Evolutionary conservation across 2,797 vertebrate species (phyloP).

Genomic region (Myotis daubentonii): DNA sequence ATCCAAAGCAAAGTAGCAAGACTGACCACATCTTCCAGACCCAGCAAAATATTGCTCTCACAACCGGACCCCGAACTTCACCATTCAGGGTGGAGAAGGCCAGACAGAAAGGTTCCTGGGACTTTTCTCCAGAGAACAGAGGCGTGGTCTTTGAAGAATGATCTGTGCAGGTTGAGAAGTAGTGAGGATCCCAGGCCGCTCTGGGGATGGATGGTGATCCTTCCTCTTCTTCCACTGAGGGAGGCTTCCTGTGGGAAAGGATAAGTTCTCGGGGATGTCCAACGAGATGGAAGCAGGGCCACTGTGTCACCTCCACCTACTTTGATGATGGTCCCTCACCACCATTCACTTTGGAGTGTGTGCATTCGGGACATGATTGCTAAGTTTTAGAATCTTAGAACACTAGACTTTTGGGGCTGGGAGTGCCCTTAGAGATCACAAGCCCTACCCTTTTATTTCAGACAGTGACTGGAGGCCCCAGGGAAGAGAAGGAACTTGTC

Average conservation of each 20-base stretch:
- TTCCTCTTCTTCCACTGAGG: not conserved
- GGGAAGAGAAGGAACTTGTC: not conserved
- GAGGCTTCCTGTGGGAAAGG: not conserved
- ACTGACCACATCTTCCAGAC: not conserved
- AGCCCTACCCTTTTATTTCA: not conserved
- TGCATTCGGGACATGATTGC: not conserved
- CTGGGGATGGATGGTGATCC: not conserved
- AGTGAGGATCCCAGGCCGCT: not conserved
- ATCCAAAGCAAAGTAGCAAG: not conserved
- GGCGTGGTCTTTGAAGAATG: not conserved
- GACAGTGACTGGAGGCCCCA: not conserved
- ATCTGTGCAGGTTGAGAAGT: not conserved
- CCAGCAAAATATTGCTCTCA: fast-evolving
- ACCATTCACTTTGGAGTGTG: not conserved
- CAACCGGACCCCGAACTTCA: not conserved
- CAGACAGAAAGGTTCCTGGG: not conserved
- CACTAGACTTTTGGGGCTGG: not conserved
- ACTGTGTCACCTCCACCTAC: not conserved
- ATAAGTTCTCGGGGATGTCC: not conserved
- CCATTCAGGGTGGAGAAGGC: not conserved
- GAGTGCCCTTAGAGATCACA: not conserved
- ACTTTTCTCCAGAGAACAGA: not conserved
- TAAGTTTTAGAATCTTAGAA: not conserved
- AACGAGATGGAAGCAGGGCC: not conserved
- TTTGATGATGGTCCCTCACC: not conserved